Evolutionary conservation across 2,113 vertebrate genomes (phyloP).

Genomic region (Sphyrna mokarran): DNA sequence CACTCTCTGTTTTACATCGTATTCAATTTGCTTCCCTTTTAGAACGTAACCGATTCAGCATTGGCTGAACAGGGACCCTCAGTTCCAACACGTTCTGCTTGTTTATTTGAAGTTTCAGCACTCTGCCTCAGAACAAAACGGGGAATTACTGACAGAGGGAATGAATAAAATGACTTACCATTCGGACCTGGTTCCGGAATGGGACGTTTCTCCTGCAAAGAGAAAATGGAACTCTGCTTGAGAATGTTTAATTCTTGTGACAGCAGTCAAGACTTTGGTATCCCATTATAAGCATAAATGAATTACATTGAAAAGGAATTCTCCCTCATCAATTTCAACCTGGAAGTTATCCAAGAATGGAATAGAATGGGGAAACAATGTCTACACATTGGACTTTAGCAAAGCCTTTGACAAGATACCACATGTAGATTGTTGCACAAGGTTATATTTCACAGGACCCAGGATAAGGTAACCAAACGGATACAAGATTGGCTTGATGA

Average conservation of each 20-base stretch:
- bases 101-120: not conserved
- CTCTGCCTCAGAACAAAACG: not conserved
- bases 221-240: too few species aligned
- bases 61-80: not conserved
- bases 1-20: not conserved
- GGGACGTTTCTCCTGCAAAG: constrained; percentile 59
- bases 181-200: constrained; percentile 60
- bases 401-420: too few species aligned
- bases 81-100: not conserved
- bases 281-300: not conserved
- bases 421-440: too few species aligned
- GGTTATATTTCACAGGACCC: too few species aligned
- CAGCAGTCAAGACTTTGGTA: not conserved
- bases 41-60: not conserved
- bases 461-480: too few species aligned
- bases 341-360: not conserved
- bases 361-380: not conserved
- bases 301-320: not conserved
- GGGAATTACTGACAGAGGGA: not conserved
- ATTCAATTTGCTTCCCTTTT: not conserved
- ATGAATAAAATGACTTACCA: constrained; percentile 52
- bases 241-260: not conserved
- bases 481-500: too few species aligned
- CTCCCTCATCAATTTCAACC: not conserved
- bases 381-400: too few species aligned